phyloP scores from a whole-genome alignment of 1,140 invertebrate species.

The Pteromalus puparum region DNA sequence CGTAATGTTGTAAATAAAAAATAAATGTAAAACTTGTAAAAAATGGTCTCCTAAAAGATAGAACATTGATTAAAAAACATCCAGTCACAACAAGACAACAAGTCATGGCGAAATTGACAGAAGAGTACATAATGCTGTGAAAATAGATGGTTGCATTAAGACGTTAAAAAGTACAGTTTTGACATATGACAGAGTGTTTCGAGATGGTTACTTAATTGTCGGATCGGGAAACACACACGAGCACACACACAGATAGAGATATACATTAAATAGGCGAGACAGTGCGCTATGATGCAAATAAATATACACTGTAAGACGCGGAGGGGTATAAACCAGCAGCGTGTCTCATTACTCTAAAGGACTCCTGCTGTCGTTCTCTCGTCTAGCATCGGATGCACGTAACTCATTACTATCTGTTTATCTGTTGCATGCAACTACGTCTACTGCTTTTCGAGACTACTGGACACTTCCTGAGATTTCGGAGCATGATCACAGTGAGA shows the following conservation, averaged over 20 bases:
- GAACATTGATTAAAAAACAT: conserved; percentile 19
- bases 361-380: conserved; percentile 7
- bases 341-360: conserved; percentile 22
- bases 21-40: background rate
- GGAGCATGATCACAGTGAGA: background rate
- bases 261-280: background rate
- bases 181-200: background rate
- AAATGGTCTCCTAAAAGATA: background rate
- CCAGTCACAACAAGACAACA: background rate
- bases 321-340: background rate
- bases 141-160: conserved; percentile 46
- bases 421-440: conserved; percentile 43
- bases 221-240: conserved; percentile 20
- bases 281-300: conserved; percentile 26
- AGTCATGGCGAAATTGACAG: conserved; percentile 26
- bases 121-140: conserved; percentile 40
- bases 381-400: conserved; percentile 2
- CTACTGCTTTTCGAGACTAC: conserved; percentile 47
- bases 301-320: background rate
- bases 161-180: background rate
- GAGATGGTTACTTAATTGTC: background rate
- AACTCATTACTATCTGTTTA: conserved; percentile 16
- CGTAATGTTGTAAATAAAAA: background rate
- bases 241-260: background rate
- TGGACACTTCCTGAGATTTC: conserved; percentile 36